Percentiles rank a stretch among this genome's conserved stretches.
phyloP scores from a whole-genome alignment of 2,888 invertebrate genomes.

The Drosophila nigritarsus region DNA sequence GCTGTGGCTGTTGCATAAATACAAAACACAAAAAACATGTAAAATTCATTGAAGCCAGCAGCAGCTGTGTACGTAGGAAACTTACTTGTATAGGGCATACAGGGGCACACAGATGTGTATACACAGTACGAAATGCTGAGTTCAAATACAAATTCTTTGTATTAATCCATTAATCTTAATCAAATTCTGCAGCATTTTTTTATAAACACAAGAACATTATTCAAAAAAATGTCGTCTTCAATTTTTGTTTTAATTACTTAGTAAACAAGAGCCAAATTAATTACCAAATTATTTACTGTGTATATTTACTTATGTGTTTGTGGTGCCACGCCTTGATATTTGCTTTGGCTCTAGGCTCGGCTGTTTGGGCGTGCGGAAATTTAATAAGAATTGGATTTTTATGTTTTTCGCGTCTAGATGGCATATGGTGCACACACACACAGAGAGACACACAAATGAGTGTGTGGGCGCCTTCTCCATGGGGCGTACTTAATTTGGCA shows the following conservation, averaged over 20 bases:
- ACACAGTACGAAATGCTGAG: slow-evolving; percentile 3
- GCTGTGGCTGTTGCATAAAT: slow-evolving; percentile 52
- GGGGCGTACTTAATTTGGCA: slow-evolving; percentile 65
- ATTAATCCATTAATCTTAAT: neutral
- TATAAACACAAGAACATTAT: neutral
- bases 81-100: neutral
- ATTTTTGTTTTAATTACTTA: neutral
- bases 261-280: slow-evolving; percentile 3
- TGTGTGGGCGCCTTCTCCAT: slow-evolving; percentile 38
- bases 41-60: slow-evolving; percentile 68
- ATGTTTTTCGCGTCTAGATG: slow-evolving; percentile 67
- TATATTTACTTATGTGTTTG: slow-evolving; percentile 5
- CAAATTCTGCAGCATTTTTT: neutral
- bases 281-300: slow-evolving; percentile 6
- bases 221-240: neutral
- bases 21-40: slow-evolving; percentile 63
- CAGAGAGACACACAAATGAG: neutral
- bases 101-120: neutral
- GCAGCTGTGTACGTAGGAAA: slow-evolving; percentile 23
- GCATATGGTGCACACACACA: slow-evolving; percentile 47
- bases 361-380: slow-evolving; percentile 75
- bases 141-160: neutral
- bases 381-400: slow-evolving; percentile 79
- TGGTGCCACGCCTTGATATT: slow-evolving; percentile 30
- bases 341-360: slow-evolving; percentile 29